These are phyloP conservation scores for Oreochromis spilurus DNA, from an alignment of 2,113 vertebrate species.

Conservation along the genomic window DNA sequence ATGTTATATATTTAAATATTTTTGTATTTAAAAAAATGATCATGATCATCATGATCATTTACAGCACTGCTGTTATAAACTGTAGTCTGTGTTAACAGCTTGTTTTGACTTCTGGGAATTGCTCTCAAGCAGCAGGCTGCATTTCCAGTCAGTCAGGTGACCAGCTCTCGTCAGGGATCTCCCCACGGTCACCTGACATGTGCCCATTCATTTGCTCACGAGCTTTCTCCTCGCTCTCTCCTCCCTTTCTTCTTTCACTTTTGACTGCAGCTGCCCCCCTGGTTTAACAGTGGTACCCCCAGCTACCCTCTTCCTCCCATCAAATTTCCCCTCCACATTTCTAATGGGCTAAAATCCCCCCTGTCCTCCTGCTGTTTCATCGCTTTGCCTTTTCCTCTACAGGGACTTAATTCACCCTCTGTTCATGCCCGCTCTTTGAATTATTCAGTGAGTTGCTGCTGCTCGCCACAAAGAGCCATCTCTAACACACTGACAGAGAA, in stretches of 20 bases:
- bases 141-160: constrained; percentile 69
- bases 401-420: constrained; percentile 41
- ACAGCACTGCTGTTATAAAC: not conserved
- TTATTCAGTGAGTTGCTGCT: constrained; percentile 51
- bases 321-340: not conserved
- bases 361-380: not conserved
- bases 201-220: not conserved
- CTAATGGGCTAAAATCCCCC: constrained; percentile 13
- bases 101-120: constrained; percentile 64
- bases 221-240: not conserved
- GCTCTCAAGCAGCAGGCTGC: constrained; percentile 31
- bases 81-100: not conserved
- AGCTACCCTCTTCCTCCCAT: not conserved
- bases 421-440: constrained; percentile 28
- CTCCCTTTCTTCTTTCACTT: constrained; percentile 5
- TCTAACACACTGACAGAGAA: constrained; percentile 6
- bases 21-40: not conserved
- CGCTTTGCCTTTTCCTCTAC: not conserved
- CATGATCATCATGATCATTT: not conserved
- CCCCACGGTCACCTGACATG: constrained; percentile 55
- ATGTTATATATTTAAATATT: not conserved
- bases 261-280: not conserved
- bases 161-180: constrained; percentile 53
- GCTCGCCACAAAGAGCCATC: constrained; percentile 28
- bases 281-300: constrained; percentile 1